These are phyloP conservation scores for Leptinotarsa juncta DNA, from an alignment of 2,888 invertebrate genomes.

Conservation along the genomic window DNA sequence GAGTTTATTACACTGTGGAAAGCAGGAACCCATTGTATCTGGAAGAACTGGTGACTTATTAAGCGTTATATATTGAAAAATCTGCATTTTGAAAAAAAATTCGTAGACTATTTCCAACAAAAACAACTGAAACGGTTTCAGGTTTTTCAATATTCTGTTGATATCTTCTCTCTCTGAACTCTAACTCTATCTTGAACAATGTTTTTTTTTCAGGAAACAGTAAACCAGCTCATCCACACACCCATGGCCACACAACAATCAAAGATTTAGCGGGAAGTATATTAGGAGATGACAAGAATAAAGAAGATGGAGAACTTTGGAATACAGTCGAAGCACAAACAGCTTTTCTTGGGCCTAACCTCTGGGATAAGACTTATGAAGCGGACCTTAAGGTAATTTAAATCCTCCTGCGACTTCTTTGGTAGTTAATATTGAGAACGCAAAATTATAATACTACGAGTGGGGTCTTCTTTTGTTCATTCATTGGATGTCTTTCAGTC, in stretches of 20 bases:
- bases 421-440: too few relatives aligned
- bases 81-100: background rate
- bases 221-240: conserved; percentile 65
- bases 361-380: conserved; percentile 97
- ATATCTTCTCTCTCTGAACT: background rate
- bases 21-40: too few relatives aligned
- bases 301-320: conserved; percentile 89
- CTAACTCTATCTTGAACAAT: background rate
- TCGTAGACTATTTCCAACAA: background rate
- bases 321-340: conserved; percentile 89
- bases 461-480: too few relatives aligned
- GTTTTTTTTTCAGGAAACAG: conserved; percentile 63
- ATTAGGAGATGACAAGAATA: conserved; percentile 76
- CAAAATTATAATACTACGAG: too few relatives aligned
- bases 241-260: conserved; percentile 65
- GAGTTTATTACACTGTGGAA: too few relatives aligned
- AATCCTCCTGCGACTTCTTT: background rate
- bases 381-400: conserved; percentile 93
- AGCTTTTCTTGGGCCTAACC: conserved; percentile 94
- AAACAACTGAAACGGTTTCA: background rate
- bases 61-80: too few relatives aligned
- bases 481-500: too few relatives aligned
- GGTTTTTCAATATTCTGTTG: background rate
- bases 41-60: too few relatives aligned
- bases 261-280: conserved; percentile 65